A percentile compares a stretch with the other conserved stretches of the same genome.
Evolutionary conservation across 2,797 vertebrate species (phyloP).

Genomic region (Mormyrus proboscirostris): DNA sequence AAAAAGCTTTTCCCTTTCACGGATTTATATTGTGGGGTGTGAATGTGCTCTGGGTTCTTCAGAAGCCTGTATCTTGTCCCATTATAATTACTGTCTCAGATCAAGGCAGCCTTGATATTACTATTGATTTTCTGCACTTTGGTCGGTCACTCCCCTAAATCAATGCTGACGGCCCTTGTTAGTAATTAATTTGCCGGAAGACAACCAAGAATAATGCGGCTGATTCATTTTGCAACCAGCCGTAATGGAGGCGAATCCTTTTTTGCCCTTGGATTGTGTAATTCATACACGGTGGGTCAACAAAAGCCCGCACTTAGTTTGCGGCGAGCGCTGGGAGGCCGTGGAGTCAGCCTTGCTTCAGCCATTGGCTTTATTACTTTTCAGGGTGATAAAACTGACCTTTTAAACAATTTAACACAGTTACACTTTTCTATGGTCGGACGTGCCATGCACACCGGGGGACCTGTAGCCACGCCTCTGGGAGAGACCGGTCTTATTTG

Average conservation of each 20-base stretch:
- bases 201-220: conserved; percentile 37
- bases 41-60: not conserved
- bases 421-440: not conserved
- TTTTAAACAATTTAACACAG: not conserved
- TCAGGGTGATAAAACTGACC: not conserved
- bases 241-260: conserved; percentile 20
- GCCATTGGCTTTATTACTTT: not conserved
- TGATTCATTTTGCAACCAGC: conserved; percentile 36
- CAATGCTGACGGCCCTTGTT: conserved; percentile 45
- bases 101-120: conserved; percentile 21
- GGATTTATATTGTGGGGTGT: not conserved
- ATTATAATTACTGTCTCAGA: conserved; percentile 31
- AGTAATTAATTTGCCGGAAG: conserved; percentile 47
- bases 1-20: not conserved
- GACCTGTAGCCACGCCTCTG: not conserved
- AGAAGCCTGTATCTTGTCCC: not conserved
- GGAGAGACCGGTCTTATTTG: not conserved
- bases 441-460: not conserved
- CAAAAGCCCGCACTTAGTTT: not conserved
- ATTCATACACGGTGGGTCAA: not conserved
- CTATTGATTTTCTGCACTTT: conserved; percentile 29
- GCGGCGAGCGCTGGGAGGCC: not conserved
- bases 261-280: conserved; percentile 23
- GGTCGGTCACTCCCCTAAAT: conserved; percentile 33
- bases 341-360: not conserved